Evolutionary conservation across 2,113 vertebrate species (phyloP).

Genomic region (Micromys minutus): DNA sequence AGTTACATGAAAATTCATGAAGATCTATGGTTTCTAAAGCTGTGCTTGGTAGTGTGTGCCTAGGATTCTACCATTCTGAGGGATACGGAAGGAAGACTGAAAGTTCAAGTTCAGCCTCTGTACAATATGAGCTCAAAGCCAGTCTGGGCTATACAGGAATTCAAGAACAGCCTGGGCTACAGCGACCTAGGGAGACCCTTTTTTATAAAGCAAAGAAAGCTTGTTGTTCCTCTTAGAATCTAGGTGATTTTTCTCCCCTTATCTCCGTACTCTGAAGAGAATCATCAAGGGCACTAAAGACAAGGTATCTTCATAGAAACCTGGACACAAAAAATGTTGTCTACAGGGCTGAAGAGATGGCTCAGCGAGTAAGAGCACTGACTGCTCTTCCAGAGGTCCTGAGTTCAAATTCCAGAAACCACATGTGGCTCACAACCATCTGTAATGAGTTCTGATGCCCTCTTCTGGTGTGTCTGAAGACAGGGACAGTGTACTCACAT

Average conservation of each 20-base stretch:
- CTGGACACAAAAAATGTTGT: background rate
- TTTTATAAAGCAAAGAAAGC: too few relatives aligned
- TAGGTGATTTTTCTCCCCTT: background rate
- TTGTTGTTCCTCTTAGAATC: background rate
- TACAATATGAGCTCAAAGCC: background rate
- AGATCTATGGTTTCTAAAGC: background rate
- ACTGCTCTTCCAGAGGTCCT: too few relatives aligned
- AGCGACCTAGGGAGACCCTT: background rate
- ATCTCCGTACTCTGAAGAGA: background rate
- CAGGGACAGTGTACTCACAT: too few relatives aligned
- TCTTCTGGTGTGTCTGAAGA: too few relatives aligned
- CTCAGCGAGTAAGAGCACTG: too few relatives aligned
- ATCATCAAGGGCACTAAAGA: background rate
- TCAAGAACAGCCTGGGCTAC: background rate
- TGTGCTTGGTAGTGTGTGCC: background rate
- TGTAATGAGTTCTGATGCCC: too few relatives aligned
- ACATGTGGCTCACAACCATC: too few relatives aligned
- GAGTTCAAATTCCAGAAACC: too few relatives aligned
- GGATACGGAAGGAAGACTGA: background rate
- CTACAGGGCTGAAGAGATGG: too few relatives aligned
- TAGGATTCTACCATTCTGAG: background rate
- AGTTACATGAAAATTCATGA: constrained; percentile 22
- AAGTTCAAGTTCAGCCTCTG: background rate
- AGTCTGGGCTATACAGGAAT: background rate
- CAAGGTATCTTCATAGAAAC: background rate